Evolutionary conservation across 2,113 vertebrate species (phyloP), one percentile per base, ranked within the genome.

Genomic region (Thamnophis sirtalis): DNA sequence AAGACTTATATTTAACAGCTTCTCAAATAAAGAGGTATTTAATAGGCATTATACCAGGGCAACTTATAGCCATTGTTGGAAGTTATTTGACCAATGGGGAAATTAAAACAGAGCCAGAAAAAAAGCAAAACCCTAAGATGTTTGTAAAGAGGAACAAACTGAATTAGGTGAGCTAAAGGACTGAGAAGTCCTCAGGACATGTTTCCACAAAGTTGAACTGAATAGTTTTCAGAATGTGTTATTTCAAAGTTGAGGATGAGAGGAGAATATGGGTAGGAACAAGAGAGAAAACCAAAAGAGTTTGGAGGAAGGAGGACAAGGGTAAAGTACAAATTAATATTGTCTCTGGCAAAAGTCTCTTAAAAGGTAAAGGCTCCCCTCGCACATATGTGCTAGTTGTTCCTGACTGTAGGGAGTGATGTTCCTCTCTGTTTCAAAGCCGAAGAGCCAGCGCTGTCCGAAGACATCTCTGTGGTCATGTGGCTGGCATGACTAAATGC

Each of bases 281-380:
- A 93, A 96, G 93, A 96, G 96, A 97, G 97, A 96, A 96, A 94
- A 96, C 92, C 96, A 95, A 96, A 96, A 96, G 95, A 95, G 95
- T 93, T 51, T 94, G 95, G 97, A 96, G 95, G 95, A 97, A 95
- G n/a, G 5, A 88, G n/a, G 94, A 97, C 95, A 97, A 96, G 96
- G 95, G 93, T 96, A 97, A 96, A 96, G 96, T 92, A 96, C 89
- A 96, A 96, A 96, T 95, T 96, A 93, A 91, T 90, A 92, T 43
- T 89, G 94, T 95, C 93, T 94, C 94, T 95, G 94, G 95, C 95
- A 96, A 63, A 92, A 95, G 95, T 96, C 43, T 43, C 43, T 43
- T 43, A 43, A 43, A 43, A 43, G 43, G 43, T 3, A 43, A 43
- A 43, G 43, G 43, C 43, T 43, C 43, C 43, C 43, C 43, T 43